Base-by-base conservation (phyloP, 2,113 vertebrate species). In the Callipepla squamata region DNA sequence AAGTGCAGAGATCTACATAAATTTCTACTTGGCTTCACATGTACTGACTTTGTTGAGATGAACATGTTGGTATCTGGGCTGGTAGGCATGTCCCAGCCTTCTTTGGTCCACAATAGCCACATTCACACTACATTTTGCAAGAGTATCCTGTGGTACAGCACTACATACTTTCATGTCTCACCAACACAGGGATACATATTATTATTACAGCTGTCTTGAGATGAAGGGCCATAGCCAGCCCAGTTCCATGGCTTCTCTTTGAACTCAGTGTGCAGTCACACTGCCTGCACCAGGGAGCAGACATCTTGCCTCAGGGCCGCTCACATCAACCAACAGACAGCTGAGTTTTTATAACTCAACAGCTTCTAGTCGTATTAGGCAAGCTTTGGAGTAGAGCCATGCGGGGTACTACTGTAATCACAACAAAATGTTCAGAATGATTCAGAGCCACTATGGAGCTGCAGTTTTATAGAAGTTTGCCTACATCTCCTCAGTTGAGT, bases 71-170 rank as follows among this genome's bases (percentile, higher is more conserved):
- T 44, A 40, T 40, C 36, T 44, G 42, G 0, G n/a, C 68, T 80
- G 63, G 40, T 83, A 89, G 59, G 68, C 59, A 77, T 8, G 22
- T 48, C 57, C 45, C 83, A 88, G 91, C 9, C n/a, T 61, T 38
- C 79, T 82, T 21, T 66, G 50, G 40, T 87, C 48, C 63, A 92
- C 83, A 92, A 74, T 30, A 92, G 72, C n/a, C 61, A 74, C 28
- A 70, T 74, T 90, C 68, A 92, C 65, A 48, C 59, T 58, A 36
- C 9, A 38, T 92, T 94, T 85, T 83, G 45, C 72, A 69, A 93
- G 45, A 93, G 53, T 36, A 57, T n/a, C 36, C 58, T 87, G 75
- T 75, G 45, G 40, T 34, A 32, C 5, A 85, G 57, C 36, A 48
- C 32, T 51, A 36, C 55, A 32, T 45, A 36, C 50, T 53, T 80